Conservation (phyloP, 2,113 vertebrate species). For the Otis tarda region DNA sequence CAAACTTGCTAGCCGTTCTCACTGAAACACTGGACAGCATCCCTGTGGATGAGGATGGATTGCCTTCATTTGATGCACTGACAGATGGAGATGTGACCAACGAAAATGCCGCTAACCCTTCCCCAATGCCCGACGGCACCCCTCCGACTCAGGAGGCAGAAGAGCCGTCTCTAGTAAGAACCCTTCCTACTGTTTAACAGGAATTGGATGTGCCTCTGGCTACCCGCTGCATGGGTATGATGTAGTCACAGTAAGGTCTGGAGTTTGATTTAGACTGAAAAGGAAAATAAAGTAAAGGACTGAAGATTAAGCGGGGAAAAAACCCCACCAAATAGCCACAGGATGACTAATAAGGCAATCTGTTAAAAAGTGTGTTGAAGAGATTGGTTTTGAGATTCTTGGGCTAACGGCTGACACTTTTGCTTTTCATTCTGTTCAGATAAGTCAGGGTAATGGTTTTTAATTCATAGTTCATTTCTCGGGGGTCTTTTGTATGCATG, state of each 20-base stretch:
- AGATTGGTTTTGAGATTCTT: conserved; percentile 7
- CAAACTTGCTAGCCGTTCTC: conserved; percentile 98
- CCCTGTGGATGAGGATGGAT: conserved; percentile 99
- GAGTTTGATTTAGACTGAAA: conserved; percentile 66
- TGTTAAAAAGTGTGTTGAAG: conserved; percentile 9
- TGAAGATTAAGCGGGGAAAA: accelerated
- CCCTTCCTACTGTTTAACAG: conserved; percentile 79
- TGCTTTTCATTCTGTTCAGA: not conserved
- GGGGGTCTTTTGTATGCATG: not conserved
- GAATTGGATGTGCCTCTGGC: conserved; percentile 77
- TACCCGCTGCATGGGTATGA: conserved; percentile 75
- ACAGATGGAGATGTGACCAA: conserved; percentile 98
- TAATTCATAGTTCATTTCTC: not conserved
- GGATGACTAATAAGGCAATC: not conserved
- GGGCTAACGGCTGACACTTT: not conserved
- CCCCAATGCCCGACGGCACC: conserved; percentile 89
- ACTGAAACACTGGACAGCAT: conserved; percentile 99
- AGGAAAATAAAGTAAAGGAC: conserved; percentile 8
- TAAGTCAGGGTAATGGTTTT: not conserved
- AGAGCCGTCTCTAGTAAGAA: conserved; percentile 98
- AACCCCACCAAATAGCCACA: not conserved
- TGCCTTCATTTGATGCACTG: conserved; percentile 98
- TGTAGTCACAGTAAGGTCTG: conserved; percentile 74
- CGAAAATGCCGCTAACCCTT: conserved; percentile 93
- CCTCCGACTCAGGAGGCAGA: conserved; percentile 93